phyloP scores from a whole-genome alignment of 2,113 vertebrate species.

The Proterorhinus semilunaris region DNA sequence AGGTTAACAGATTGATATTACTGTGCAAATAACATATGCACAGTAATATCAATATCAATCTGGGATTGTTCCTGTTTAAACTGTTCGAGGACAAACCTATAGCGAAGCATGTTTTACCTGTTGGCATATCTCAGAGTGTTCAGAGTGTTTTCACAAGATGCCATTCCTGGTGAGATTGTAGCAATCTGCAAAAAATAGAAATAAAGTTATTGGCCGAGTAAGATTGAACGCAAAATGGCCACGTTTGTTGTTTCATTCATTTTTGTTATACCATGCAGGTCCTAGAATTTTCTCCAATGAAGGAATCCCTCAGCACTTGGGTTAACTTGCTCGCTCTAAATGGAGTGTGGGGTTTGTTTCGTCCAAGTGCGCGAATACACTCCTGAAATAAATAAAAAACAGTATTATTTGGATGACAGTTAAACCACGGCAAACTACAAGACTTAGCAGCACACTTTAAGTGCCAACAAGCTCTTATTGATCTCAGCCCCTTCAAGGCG shows the following conservation, averaged over 20 bases:
- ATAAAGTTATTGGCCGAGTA: not conserved
- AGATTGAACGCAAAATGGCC: not conserved
- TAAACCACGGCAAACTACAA: not conserved
- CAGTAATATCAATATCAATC: too few species aligned
- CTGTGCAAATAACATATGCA: too few species aligned
- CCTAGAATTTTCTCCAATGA: slow-evolving; percentile 97
- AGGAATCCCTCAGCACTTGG: slow-evolving; percentile 96
- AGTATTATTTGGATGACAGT: not conserved
- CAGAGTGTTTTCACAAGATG: slow-evolving; percentile 97
- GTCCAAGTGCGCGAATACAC: slow-evolving; percentile 95
- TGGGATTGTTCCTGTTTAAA: too few species aligned
- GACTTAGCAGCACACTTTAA: slow-evolving; percentile 83
- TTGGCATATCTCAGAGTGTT: slow-evolving; percentile 98
- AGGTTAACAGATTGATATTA: too few species aligned
- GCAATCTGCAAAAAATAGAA: slow-evolving; percentile 83
- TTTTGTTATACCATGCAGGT: slow-evolving; percentile 90
- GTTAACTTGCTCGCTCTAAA: slow-evolving; percentile 98
- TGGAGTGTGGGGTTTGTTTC: slow-evolving; percentile 95
- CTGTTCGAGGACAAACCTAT: not conserved
- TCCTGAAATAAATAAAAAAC: slow-evolving; percentile 74
- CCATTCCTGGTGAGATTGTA: slow-evolving; percentile 97
- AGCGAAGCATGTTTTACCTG: slow-evolving; percentile 77
- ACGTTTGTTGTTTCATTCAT: too few species aligned
- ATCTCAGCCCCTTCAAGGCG: slow-evolving; percentile 97
- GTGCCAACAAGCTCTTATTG: slow-evolving; percentile 97